Percentiles rank a stretch among this genome's conserved stretches.
phyloP scores from a whole-genome alignment of 2,797 vertebrate species.

The Mormyrops boulengeri region DNA sequence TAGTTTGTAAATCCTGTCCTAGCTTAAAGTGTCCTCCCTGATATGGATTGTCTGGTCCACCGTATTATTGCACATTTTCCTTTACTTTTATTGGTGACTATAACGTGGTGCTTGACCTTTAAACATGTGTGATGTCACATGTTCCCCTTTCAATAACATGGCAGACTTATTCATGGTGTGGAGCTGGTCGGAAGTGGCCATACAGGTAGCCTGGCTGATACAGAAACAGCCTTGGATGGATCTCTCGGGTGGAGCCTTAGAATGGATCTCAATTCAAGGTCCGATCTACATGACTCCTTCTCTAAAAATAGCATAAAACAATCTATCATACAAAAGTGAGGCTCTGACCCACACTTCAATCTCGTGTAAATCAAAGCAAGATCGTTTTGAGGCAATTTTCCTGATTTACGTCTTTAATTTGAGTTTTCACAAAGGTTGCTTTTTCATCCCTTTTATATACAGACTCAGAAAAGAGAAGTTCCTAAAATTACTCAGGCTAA shows the following conservation, averaged over 20 bases:
- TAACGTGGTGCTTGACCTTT: not conserved
- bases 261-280: not conserved
- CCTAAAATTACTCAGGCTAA: slow-evolving; percentile 38
- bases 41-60: not conserved
- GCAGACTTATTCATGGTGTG: not conserved
- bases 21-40: not conserved
- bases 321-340: not conserved
- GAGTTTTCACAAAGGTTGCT: slow-evolving; percentile 36
- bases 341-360: not conserved
- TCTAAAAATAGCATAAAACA: not conserved
- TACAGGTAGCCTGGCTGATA: not conserved
- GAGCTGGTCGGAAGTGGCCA: not conserved
- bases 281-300: not conserved
- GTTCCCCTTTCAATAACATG: not conserved
- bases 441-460: slow-evolving; percentile 28
- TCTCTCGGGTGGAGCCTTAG: not conserved
- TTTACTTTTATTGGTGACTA: not conserved
- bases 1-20: not conserved
- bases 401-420: slow-evolving; percentile 43
- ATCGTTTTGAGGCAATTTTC: slow-evolving; percentile 39
- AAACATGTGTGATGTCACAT: not conserved
- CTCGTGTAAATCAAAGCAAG: not conserved
- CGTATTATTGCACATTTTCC: not conserved
- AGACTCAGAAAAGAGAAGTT: slow-evolving; percentile 44
- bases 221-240: not conserved